Evolutionary conservation across 2,797 vertebrate genomes (phyloP).

Genomic region (Oreochromis mossambicus): DNA sequence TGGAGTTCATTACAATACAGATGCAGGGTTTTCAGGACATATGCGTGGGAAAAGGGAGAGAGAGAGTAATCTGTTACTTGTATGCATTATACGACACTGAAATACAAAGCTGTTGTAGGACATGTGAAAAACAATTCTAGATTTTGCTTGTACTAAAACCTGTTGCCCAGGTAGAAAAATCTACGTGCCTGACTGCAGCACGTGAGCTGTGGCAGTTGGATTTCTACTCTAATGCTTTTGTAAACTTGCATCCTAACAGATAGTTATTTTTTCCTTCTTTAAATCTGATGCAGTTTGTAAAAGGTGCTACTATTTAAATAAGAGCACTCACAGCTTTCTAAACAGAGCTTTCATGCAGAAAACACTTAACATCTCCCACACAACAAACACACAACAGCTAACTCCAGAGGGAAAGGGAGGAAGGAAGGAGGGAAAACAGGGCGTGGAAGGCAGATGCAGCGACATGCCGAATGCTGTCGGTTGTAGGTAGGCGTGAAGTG

Average conservation of each 20-base stretch:
- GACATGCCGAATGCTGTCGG: not conserved
- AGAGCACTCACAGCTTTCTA: not conserved
- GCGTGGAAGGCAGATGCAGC: not conserved
- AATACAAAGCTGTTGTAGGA: not conserved
- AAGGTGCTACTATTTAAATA: not conserved
- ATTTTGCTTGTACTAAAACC: not conserved
- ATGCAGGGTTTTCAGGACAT: not conserved
- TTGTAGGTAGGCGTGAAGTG: not conserved
- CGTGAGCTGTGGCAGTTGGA: not conserved
- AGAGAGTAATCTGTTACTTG: not conserved
- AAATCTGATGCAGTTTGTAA: not conserved
- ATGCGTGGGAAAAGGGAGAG: not conserved
- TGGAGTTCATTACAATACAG: not conserved
- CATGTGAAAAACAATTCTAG: not conserved
- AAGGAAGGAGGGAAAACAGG: not conserved
- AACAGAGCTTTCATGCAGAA: not conserved
- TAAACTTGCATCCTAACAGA: not conserved
- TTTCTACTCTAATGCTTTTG: not conserved
- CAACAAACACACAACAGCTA: not conserved
- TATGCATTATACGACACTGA: not conserved
- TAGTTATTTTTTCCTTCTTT: not conserved
- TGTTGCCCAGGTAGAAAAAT: not conserved
- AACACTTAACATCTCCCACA: not conserved
- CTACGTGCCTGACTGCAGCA: not conserved
- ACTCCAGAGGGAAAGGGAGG: not conserved